These are phyloP conservation scores for Pseudolaguvia tuberculata DNA, from an alignment of 2,113 vertebrate species.

Conservation along the genomic window DNA sequence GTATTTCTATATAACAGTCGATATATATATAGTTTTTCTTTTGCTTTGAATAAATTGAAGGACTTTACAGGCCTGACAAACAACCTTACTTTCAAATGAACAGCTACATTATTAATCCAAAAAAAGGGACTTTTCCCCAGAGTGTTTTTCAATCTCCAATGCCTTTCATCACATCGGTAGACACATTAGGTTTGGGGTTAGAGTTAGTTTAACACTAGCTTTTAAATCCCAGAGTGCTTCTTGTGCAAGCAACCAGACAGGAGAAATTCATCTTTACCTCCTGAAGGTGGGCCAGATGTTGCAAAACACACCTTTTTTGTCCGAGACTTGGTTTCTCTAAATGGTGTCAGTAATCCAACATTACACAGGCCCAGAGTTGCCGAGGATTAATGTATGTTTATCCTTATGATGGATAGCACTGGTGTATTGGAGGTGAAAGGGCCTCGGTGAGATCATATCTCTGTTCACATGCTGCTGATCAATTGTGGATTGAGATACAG, in stretches of 20 bases:
- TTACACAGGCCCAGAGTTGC: conserved; percentile 34
- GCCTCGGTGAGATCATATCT: conserved; percentile 40
- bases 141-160: conserved; percentile 17
- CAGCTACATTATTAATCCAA: conserved; percentile 34
- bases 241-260: conserved; percentile 12
- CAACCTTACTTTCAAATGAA: conserved; percentile 27
- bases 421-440: conserved; percentile 38
- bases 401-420: conserved; percentile 39
- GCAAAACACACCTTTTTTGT: conserved; percentile 34
- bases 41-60: conserved; percentile 6
- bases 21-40: not conserved
- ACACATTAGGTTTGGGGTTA: conserved; percentile 23
- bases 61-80: conserved; percentile 20
- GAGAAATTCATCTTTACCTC: conserved; percentile 25
- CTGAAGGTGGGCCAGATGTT: conserved; percentile 24
- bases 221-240: conserved; percentile 9
- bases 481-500: not conserved
- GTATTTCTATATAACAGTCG: not conserved
- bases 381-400: conserved; percentile 38
- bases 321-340: conserved; percentile 31
- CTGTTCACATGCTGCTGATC: conserved; percentile 13
- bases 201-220: conserved; percentile 28
- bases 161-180: conserved; percentile 29
- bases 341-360: conserved; percentile 38
- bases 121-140: conserved; percentile 16